These are phyloP conservation scores for Salminus brasiliensis DNA, from an alignment of 2,113 vertebrate genomes.

Conservation along the genomic window DNA sequence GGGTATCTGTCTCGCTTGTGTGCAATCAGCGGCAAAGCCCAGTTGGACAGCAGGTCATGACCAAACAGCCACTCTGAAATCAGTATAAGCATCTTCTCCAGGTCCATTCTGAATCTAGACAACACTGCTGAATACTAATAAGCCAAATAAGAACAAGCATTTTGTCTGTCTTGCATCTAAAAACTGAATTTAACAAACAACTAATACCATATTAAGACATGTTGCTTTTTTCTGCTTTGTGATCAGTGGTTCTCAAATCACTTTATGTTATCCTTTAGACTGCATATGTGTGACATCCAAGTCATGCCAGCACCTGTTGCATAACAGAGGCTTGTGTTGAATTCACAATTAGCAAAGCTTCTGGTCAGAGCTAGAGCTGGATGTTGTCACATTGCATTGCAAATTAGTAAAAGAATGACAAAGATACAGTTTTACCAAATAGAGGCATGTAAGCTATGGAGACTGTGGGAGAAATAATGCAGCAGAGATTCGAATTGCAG, in stretches of 20 bases:
- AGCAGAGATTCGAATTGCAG: neutral
- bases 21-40: neutral
- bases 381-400: neutral
- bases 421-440: neutral
- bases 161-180: neutral
- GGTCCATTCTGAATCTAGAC: constrained; percentile 21
- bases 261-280: neutral
- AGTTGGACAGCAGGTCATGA: neutral
- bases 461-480: neutral
- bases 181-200: neutral
- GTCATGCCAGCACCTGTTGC: neutral
- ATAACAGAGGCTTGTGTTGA: neutral
- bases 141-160: neutral
- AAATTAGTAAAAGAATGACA: too few species aligned
- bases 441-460: neutral
- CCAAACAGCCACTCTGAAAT: constrained; percentile 39
- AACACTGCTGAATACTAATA: constrained; percentile 31
- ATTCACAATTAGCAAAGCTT: neutral
- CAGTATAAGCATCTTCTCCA: constrained; percentile 29
- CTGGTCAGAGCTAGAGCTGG: neutral
- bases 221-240: neutral
- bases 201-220: neutral
- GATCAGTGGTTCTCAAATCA: neutral
- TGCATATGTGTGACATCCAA: neutral
- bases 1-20: constrained; percentile 18